These are phyloP conservation scores for Agrypnus murinus DNA, from an alignment of 2,888 invertebrate genomes.

Conservation along the genomic window DNA sequence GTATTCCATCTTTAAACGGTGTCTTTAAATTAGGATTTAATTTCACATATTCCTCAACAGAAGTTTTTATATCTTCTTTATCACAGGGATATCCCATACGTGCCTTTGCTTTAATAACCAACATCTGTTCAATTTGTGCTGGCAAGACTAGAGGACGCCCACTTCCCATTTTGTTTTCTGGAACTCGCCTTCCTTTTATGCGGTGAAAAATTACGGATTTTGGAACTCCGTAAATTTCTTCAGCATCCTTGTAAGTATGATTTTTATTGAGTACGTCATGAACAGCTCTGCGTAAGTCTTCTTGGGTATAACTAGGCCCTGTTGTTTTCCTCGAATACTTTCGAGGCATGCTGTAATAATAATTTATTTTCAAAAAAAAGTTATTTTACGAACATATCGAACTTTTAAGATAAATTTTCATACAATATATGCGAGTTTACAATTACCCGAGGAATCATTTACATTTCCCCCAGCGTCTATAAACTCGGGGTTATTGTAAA, in stretches of 20 bases:
- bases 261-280: slow-evolving; percentile 1
- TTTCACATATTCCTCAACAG: slow-evolving; percentile 8
- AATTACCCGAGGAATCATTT: no score
- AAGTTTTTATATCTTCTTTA: slow-evolving; percentile 20
- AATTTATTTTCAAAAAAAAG: no score
- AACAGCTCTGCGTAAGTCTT: background rate
- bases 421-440: no score
- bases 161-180: slow-evolving; percentile 3
- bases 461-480: no score
- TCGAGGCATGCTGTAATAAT: no score
- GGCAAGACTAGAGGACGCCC: background rate
- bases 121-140: background rate
- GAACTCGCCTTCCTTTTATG: no score
- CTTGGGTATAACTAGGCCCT: no score
- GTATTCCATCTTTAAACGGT: slow-evolving; percentile 51
- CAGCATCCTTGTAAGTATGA: slow-evolving; percentile 4
- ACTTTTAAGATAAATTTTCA: no score
- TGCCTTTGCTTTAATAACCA: background rate
- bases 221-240: slow-evolving; percentile 24
- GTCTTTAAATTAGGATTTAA: slow-evolving; percentile 7
- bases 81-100: slow-evolving; percentile 31
- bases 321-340: no score
- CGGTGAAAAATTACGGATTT: slow-evolving; percentile 18
- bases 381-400: no score
- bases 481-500: no score